Conservation (phyloP, 2,888 invertebrate species). For the Polymixis lichenea region DNA sequence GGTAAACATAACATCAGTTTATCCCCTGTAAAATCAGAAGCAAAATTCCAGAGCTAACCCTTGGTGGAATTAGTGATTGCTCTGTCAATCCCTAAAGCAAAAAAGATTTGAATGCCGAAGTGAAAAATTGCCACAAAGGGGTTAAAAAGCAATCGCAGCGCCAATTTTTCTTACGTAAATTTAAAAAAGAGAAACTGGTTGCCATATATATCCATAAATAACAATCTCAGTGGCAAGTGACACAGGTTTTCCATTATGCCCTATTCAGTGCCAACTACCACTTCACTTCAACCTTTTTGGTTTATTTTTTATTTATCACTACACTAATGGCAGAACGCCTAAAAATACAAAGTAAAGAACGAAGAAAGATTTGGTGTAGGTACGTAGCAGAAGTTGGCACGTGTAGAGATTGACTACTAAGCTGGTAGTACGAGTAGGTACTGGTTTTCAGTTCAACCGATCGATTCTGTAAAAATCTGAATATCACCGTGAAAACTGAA, state of each 20-base stretch:
- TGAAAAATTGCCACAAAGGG: slow-evolving; percentile 11
- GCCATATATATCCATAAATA: slow-evolving; percentile 58
- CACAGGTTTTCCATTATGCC: slow-evolving; percentile 64
- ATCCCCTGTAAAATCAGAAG: no score
- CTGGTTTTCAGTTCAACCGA: not conserved
- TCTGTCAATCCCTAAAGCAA: not conserved
- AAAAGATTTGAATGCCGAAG: slow-evolving; percentile 21
- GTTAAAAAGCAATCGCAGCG: slow-evolving; percentile 20
- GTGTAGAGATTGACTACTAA: not conserved
- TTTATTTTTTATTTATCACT: slow-evolving; percentile 49
- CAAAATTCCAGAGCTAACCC: not conserved
- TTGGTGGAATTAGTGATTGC: slow-evolving; percentile 2
- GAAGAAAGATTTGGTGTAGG: not conserved
- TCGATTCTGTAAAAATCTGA: not conserved
- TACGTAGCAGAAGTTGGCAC: slow-evolving; percentile 6
- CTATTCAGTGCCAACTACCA: slow-evolving; percentile 56
- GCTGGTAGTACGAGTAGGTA: not conserved
- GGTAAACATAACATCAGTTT: not conserved
- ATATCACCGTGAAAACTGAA: not conserved
- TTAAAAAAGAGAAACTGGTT: slow-evolving; percentile 44
- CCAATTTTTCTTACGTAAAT: slow-evolving; percentile 41
- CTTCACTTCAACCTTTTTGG: slow-evolving; percentile 46
- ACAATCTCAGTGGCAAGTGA: slow-evolving; percentile 56
- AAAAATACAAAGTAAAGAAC: slow-evolving; percentile 37
- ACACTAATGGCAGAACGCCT: slow-evolving; percentile 25